These are phyloP conservation scores for Drosophila repletoides DNA, from an alignment of 1,140 invertebrate species.

Conservation along the genomic window DNA sequence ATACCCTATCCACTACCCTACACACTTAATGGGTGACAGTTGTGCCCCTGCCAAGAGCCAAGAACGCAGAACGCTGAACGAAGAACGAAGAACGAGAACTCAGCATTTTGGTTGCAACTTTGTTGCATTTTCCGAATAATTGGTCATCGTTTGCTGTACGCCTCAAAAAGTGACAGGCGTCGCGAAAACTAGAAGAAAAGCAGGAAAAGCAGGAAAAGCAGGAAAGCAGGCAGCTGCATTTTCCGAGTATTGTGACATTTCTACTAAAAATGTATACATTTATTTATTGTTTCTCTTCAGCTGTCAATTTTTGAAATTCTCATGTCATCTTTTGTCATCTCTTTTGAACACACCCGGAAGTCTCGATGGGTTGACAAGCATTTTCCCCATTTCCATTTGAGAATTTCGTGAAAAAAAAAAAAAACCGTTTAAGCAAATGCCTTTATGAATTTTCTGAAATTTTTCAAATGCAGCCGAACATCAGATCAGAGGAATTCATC, in stretches of 20 bases:
- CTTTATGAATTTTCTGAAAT: conserved; percentile 9
- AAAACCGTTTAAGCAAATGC: conserved; percentile 11
- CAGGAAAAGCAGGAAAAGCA: background rate
- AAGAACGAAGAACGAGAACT: no score
- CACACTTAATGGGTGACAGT: no score
- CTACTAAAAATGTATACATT: background rate
- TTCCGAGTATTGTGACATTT: conserved; percentile 25
- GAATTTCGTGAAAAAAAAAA: background rate
- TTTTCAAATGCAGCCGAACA: background rate
- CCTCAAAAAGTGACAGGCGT: conserved; percentile 53
- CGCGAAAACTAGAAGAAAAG: background rate
- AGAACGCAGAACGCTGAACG: no score
- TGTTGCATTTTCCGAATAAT: conserved; percentile 77
- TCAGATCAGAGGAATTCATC: background rate
- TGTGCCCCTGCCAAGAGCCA: no score
- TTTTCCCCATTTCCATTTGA: background rate
- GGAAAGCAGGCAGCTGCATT: background rate
- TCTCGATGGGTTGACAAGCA: conserved; percentile 20
- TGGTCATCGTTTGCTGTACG: conserved; percentile 61
- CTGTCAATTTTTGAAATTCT: conserved; percentile 24
- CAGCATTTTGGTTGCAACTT: conserved; percentile 56
- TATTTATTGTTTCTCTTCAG: conserved; percentile 42
- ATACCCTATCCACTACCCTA: background rate
- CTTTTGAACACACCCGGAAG: conserved; percentile 55
- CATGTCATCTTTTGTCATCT: conserved; percentile 39